Evolutionary conservation across 2,797 vertebrate genomes (phyloP), one percentile per base, ranked within the genome.

Genomic region (Sebastes alutus): DNA sequence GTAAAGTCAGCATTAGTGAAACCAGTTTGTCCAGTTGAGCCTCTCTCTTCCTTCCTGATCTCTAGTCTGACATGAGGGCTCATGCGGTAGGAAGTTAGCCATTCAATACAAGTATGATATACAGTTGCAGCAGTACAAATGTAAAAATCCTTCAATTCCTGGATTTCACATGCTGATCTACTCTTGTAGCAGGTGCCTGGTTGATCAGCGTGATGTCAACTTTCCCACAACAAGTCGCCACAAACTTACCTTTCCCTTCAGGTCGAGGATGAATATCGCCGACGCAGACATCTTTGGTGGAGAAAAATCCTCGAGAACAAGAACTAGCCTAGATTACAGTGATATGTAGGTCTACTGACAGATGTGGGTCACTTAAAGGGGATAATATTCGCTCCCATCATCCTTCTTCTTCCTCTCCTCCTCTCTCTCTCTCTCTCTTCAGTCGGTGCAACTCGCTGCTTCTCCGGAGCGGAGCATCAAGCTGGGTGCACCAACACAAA

Each of bases 231-330:
- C 86, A 91, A 92, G 86, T 93, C 82, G 70, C 16, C 18, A 27
- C 75, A 88, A 94, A 93, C 95, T 96, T 92, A 96, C 96, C 96
- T 97, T 97, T 33, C 96, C 96, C 82, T 97, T 97, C 79, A 96
- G 83, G 90, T 97, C 96, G 25, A 96, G 92, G 78, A 97, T 95
- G 77, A 96, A 97, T 66, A 97, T 92, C 60, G 96, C 96, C 27
- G 96, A 97, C 68, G 96, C 95, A 27, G 96, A 96, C 96, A 96
- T 96, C 14, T 38, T 78, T 91, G 80, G 38, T 7, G 59, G 46
- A 80, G 63, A 55, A 13, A 59, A 84, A 32, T 70, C 68, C 67
- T 78, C 30, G 13, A 73, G 14, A 46, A 62, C n/a, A 54, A 72
- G n/a, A 83, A 82, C 8, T 6, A 71, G 58, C 16, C 18, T 13